A percentile compares a stretch with the other conserved stretches of the same genome.
phyloP scores from a whole-genome alignment of 2,113 vertebrate species.

The Rhinolophus sinicus region DNA sequence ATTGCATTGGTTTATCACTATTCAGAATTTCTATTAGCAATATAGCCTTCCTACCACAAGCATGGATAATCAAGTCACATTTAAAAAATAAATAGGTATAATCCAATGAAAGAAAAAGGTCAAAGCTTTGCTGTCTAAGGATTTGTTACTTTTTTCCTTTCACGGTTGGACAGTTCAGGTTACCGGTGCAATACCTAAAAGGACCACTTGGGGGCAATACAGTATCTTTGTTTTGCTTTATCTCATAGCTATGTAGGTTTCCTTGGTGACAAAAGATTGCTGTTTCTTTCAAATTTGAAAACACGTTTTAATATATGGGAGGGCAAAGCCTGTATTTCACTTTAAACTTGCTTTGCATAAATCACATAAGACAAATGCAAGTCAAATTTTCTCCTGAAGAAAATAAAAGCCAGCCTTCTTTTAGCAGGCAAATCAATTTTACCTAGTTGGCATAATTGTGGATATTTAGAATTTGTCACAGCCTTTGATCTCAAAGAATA shows the following conservation, averaged over 20 bases:
- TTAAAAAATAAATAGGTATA: background rate
- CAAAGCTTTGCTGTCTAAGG: background rate
- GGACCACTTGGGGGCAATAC: constrained; percentile 83
- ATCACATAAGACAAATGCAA: constrained; percentile 74
- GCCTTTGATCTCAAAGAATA: constrained; percentile 33
- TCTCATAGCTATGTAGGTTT: background rate
- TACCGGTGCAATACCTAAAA: constrained; percentile 44
- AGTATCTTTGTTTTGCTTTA: constrained; percentile 54
- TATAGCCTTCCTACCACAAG: background rate
- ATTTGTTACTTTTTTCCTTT: background rate
- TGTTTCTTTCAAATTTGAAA: constrained; percentile 63
- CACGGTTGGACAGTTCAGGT: background rate
- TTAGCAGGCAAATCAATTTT: constrained; percentile 59
- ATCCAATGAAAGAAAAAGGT: background rate
- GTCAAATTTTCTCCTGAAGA: constrained; percentile 63
- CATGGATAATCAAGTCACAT: background rate
- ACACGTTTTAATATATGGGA: constrained; percentile 57
- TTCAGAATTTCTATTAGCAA: background rate
- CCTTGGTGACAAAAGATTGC: constrained; percentile 47
- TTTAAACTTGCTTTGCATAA: constrained; percentile 70
- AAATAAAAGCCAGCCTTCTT: constrained; percentile 61
- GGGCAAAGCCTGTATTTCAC: constrained; percentile 60
- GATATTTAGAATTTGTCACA: constrained; percentile 57
- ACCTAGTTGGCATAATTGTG: constrained; percentile 45
- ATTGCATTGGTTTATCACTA: background rate